phyloP scores from a whole-genome alignment of 2,888 invertebrate species.

The Lymantria monacha region DNA sequence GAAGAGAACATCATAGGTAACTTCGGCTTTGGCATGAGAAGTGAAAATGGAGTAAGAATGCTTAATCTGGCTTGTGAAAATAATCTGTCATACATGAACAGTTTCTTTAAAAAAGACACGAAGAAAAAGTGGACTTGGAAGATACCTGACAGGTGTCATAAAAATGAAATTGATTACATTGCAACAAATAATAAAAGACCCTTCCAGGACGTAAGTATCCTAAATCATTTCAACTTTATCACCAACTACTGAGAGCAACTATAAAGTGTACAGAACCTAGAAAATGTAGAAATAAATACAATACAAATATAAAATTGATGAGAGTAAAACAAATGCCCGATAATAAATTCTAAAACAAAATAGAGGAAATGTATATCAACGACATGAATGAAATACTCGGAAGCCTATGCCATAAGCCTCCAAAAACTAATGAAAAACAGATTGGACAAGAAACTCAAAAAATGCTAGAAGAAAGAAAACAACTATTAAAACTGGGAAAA shows the following conservation, averaged over 20 bases:
- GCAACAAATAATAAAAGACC: not conserved
- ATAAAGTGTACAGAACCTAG: not conserved
- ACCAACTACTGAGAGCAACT: not conserved
- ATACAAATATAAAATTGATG: not conserved
- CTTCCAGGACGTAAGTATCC: not conserved
- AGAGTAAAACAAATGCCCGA: too few relatives aligned
- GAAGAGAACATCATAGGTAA: not conserved
- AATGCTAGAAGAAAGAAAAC: not conserved
- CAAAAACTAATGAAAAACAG: not conserved
- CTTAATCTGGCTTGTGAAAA: not conserved
- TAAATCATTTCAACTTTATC: conserved; percentile 1
- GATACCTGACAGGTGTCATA: not conserved
- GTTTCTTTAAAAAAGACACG: not conserved
- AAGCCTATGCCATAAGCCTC: not conserved
- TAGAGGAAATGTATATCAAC: not conserved
- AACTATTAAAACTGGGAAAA: not conserved
- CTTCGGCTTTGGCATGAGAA: not conserved
- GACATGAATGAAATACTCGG: not conserved
- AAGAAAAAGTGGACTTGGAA: conserved; percentile 1
- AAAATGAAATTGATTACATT: conserved; percentile 4
- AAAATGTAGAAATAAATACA: not conserved
- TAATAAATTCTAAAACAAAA: not conserved
- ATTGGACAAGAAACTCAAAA: not conserved
- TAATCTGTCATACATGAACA: not conserved
- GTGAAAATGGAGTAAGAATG: not conserved